These are phyloP conservation scores for Okamejei kenojei DNA, from an alignment of 2,797 vertebrate species.

Conservation along the genomic window DNA sequence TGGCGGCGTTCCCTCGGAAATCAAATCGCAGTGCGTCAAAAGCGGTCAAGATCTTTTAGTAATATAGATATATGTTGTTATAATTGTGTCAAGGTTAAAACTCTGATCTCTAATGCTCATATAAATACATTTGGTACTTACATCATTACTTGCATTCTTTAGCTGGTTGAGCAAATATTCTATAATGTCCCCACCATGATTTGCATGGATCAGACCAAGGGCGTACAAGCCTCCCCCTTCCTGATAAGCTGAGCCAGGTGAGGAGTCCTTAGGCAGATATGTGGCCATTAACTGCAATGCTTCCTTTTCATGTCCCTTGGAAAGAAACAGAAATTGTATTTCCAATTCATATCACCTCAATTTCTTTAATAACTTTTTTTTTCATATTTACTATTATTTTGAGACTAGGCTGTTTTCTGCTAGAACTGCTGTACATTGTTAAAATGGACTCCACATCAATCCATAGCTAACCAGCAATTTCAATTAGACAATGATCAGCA, in stretches of 20 bases:
- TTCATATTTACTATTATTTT: not conserved
- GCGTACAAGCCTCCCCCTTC: conserved; percentile 95
- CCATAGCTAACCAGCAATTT: not conserved
- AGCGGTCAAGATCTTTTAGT: no score
- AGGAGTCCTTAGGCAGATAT: conserved; percentile 96
- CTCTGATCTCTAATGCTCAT: not conserved
- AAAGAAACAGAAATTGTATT: conserved; percentile 8
- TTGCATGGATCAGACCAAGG: conserved; percentile 92
- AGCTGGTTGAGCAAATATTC: conserved; percentile 95
- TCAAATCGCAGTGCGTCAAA: no score
- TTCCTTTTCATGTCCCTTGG: conserved; percentile 94
- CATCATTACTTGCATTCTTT: conserved; percentile 96
- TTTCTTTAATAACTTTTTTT: not conserved
- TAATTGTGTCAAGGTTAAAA: not conserved
- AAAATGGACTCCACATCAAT: not conserved
- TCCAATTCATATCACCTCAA: not conserved
- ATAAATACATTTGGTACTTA: conserved; percentile 53
- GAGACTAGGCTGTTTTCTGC: not conserved
- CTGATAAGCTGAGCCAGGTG: conserved; percentile 95
- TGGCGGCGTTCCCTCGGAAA: no score
- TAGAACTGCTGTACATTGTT: not conserved
- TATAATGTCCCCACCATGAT: conserved; percentile 96
- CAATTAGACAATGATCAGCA: not conserved
- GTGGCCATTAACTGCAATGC: conserved; percentile 97
- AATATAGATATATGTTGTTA: not conserved